Base-by-base conservation (phyloP, 2,797 vertebrate genomes). In the Poecilia wingei region DNA sequence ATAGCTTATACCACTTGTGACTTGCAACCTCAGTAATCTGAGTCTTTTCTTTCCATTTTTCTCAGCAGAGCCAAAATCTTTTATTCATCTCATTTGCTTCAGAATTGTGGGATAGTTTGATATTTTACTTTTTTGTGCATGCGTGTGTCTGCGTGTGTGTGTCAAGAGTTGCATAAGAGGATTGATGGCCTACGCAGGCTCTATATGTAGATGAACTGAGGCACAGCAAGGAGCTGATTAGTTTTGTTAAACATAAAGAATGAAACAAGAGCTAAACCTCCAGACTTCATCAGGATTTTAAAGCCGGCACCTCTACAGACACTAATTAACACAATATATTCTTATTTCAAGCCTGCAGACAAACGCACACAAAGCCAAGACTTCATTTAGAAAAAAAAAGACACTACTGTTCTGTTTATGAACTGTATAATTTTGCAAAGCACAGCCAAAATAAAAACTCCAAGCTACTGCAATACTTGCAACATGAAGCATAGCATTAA, bases 1-100 rank as follows among this genome's bases (percentile, higher is more conserved):
- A 91, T 64, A 87, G 83, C 86, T 84, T 82, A 77, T 51, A 78
- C 69, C 77, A 80, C 88, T 87, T 69, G 57, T 82, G 88, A 83
- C 82, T 84, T 77, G 75, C 18, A 13, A 70, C 75, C 80, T 79
- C 51, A 72, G 39, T 36, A 39, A 86, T 81, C 33, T 5, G 55
- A 72, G 70, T 81, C 75, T 81, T 85, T 84, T 74, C 77, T 14
- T 69, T 75, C 74, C 75, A 39, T 53, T 70, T 14, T 70, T 75
- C 76, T 55, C 53, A 41, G 22, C 4, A 72, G 22, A 75, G 64
- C 49, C 59, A 82, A 74, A 73, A 69, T 74, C 18, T 51, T 84
- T 55, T 77, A 31, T 1, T 25, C 22, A 46, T 72, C 53, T 47
- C 7, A 36, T n/a, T 68, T 51, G 36, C 61, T 68, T 47, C 46